Conservation (phyloP, 2,113 vertebrate genomes). For the Petrocephalus microphthalmus region DNA sequence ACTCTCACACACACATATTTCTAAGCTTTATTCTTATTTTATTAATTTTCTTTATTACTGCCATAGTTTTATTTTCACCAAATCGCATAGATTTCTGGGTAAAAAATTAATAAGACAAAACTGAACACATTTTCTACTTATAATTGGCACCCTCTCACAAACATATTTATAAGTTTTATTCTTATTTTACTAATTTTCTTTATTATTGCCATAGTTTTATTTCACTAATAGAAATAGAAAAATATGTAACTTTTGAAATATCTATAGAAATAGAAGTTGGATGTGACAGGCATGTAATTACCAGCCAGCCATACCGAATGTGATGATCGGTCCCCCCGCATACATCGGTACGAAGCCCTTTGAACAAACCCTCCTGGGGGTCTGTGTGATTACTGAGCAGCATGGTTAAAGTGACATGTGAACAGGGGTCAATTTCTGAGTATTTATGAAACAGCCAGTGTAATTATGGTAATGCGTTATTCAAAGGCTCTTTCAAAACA, state of each 20-base stretch:
- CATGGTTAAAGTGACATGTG: slow-evolving; percentile 30
- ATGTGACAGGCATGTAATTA: not conserved
- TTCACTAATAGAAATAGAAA: not conserved
- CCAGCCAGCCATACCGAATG: not conserved
- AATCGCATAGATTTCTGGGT: no score
- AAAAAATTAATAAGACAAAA: not conserved
- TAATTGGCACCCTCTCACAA: not conserved
- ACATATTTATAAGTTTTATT: not conserved
- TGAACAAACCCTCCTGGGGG: not conserved
- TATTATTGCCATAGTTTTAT: not conserved
- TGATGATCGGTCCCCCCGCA: not conserved
- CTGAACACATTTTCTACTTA: not conserved
- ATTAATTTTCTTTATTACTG: no score
- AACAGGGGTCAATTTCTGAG: slow-evolving; percentile 23
- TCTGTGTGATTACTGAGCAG: slow-evolving; percentile 9
- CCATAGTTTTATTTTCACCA: no score
- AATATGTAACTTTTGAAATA: not conserved
- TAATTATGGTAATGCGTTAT: slow-evolving; percentile 36
- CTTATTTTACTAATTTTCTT: not conserved
- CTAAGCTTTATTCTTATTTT: no score
- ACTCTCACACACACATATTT: not conserved
- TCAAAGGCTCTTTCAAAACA: slow-evolving; percentile 17
- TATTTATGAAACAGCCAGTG: slow-evolving; percentile 30
- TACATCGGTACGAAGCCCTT: not conserved
- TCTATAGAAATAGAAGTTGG: not conserved